Conservation (phyloP, 2,888 invertebrate species). For the Cantharis nigra region DNA sequence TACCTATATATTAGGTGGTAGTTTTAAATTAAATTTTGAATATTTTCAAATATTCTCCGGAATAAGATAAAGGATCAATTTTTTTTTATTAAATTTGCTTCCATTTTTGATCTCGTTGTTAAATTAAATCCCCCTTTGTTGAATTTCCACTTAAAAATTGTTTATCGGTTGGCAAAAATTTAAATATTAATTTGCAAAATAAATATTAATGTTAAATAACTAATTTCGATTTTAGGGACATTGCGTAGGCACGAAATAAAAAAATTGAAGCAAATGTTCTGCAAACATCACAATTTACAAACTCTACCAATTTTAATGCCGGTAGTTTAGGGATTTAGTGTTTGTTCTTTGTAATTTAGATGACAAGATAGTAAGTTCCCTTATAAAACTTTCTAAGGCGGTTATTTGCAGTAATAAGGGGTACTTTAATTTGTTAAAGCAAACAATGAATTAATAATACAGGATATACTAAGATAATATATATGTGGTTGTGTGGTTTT, state of each 20-base stretch:
- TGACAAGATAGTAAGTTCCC: slow-evolving; percentile 2
- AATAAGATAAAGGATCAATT: not conserved
- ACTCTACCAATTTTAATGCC: slow-evolving; percentile 17
- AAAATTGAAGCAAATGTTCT: not conserved
- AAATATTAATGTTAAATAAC: not conserved
- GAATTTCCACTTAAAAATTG: not conserved
- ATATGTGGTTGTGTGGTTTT: not conserved
- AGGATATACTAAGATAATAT: not conserved
- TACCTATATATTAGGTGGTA: not conserved
- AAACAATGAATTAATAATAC: slow-evolving; percentile 10
- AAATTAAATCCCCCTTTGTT: not conserved
- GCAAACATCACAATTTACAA: slow-evolving; percentile 13
- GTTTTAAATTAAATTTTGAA: not conserved
- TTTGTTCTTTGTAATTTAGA: slow-evolving; percentile 11
- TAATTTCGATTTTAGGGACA: not conserved
- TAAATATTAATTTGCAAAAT: not conserved
- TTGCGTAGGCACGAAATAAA: not conserved
- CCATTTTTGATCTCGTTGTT: not conserved
- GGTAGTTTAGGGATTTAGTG: slow-evolving; percentile 7
- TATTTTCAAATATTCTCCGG: not conserved
- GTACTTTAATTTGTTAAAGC: slow-evolving; percentile 13
- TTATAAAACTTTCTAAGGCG: slow-evolving; percentile 3
- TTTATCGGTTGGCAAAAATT: not conserved
- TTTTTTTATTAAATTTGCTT: not conserved
- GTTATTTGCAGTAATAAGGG: slow-evolving; percentile 7